Conservation (phyloP, 2,113 vertebrate genomes). For the Lichenostomus cassidix region DNA sequence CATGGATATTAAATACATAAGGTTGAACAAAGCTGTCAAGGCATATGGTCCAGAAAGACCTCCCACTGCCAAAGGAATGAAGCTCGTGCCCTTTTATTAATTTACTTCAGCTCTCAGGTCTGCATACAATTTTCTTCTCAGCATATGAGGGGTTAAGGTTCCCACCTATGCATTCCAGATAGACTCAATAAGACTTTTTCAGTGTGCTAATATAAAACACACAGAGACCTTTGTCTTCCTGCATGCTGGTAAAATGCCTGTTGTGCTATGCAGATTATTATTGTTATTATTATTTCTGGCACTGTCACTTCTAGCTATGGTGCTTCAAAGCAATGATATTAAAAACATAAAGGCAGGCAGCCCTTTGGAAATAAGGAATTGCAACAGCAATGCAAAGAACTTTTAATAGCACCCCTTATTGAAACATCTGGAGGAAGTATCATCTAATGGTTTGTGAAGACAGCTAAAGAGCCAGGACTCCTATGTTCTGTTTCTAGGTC, state of each 20-base stretch:
- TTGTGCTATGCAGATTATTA: slow-evolving; percentile 65
- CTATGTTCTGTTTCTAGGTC: neutral
- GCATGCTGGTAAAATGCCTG: slow-evolving; percentile 28
- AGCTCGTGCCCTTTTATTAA: slow-evolving; percentile 11
- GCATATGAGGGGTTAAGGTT: slow-evolving; percentile 52
- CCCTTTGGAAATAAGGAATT: slow-evolving; percentile 25
- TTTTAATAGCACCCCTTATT: slow-evolving; percentile 35
- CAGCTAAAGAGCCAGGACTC: neutral
- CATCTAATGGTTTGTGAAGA: neutral
- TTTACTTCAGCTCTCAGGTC: slow-evolving; percentile 2
- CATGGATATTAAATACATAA: slow-evolving; percentile 14
- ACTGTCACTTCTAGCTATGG: slow-evolving; percentile 24
- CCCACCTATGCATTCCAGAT: slow-evolving; percentile 60
- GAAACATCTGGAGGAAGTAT: slow-evolving; percentile 56
- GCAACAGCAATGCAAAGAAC: neutral
- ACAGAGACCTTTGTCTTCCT: slow-evolving; percentile 54
- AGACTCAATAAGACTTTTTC: slow-evolving; percentile 32
- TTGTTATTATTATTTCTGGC: slow-evolving; percentile 65
- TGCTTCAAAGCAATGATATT: slow-evolving; percentile 64
- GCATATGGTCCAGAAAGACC: slow-evolving; percentile 35
- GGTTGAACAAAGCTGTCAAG: neutral
- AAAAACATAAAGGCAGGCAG: slow-evolving; percentile 57
- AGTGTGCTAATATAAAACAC: slow-evolving; percentile 50
- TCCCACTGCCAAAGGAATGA: slow-evolving; percentile 40
- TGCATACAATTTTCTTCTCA: slow-evolving; percentile 41